Evolutionary conservation across 2,888 invertebrate genomes (phyloP), one percentile per base, ranked within the genome.

Genomic region (Geotrupes spiniger): DNA sequence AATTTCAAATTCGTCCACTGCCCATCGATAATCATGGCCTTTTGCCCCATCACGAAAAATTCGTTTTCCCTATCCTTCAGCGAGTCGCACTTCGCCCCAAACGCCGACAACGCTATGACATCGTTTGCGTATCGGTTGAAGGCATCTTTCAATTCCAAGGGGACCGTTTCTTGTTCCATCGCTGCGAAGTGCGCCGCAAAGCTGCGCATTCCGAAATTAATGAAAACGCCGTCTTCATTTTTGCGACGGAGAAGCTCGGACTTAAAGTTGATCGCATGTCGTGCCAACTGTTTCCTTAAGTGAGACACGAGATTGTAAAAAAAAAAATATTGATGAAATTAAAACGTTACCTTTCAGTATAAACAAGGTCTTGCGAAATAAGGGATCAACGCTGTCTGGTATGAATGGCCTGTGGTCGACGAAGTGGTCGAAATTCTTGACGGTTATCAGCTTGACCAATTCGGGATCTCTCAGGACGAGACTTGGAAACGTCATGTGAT

Each of bases 41-140:
- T 64, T 41, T 72, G 75, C 27, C 78, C 78, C 69, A 73, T 75
- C 25, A 53, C 46, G 51, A 74, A 80, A 58, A 82, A 81, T 14
- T 74, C 60, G 53, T 80, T 80, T 1, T 76, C 60, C 3, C 62
- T 65, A 0, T 80, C 71, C 1, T 63, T 61, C 8, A 76, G 70
- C 0, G 81, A 80, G 55, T 81, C 72, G 1, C 78, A 73, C 51
- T 76, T 71, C 1, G 77, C 56, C 0, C 77, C 78, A 47, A 76
- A 77, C 2, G 75, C 77, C 29, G 74, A 70, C 0, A 75, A 68
- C 0, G 76, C 77, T 36, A 78, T 77, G 6, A 77, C 74, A 55
- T 78, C 77, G 44, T 72, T 77, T 0, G 76, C 64, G 49, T 70
- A 77, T n/a, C 21, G 61, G 1, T 65, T 62, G 39, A 68, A 70